Evolutionary conservation across 1,140 invertebrate genomes (phyloP).

Genomic region (Luehdorfia chinensis): DNA sequence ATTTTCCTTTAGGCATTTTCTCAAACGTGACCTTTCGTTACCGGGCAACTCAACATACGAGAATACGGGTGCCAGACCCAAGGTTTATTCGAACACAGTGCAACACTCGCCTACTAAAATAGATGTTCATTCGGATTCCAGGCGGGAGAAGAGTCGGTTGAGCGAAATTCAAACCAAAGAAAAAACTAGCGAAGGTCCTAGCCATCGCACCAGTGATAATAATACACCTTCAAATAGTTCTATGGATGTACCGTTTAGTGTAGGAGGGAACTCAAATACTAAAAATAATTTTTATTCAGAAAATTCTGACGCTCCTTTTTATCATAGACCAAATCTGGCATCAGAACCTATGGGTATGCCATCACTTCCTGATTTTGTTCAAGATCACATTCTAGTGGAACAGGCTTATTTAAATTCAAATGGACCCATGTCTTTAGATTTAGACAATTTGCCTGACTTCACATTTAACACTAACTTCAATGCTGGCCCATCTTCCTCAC

Average conservation of each 20-base stretch:
- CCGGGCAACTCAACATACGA: conserved; percentile 71
- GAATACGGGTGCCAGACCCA: conserved; percentile 71
- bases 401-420: conserved; percentile 77
- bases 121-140: conserved; percentile 49
- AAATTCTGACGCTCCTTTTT: conserved; percentile 54
- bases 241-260: conserved; percentile 69
- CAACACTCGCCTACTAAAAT: conserved; percentile 65
- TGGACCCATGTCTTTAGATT: conserved; percentile 68
- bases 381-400: conserved; percentile 81
- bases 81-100: conserved; percentile 67
- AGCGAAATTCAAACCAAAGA: conserved; percentile 67
- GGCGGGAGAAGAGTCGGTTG: conserved; percentile 49
- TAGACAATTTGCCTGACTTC: conserved; percentile 80
- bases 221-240: conserved; percentile 65
- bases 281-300: conserved; percentile 65
- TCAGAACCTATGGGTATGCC: conserved; percentile 71
- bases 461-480: conserved; percentile 74
- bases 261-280: conserved; percentile 62
- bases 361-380: conserved; percentile 81
- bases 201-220: conserved; percentile 57
- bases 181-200: conserved; percentile 41
- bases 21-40: conserved; percentile 78
- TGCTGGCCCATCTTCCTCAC: conserved; percentile 50
- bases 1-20: conserved; percentile 90
- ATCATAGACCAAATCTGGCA: conserved; percentile 61